These are phyloP conservation scores for Drosophila anomalata DNA, from an alignment of 2,888 invertebrate species.

Conservation along the genomic window DNA sequence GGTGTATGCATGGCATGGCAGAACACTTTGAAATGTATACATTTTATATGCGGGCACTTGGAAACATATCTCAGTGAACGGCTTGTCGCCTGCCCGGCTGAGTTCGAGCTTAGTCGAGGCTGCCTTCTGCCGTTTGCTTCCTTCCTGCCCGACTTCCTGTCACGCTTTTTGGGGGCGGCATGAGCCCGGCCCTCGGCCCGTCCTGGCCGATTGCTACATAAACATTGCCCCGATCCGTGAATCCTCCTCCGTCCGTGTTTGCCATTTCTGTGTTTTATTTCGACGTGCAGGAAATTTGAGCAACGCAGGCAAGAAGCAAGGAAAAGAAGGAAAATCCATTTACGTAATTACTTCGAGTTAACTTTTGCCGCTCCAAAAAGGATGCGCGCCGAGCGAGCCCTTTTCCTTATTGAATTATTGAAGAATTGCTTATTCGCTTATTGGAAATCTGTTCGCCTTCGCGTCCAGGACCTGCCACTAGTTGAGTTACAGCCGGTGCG, in stretches of 20 bases:
- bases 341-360: slow-evolving; percentile 78
- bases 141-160: slow-evolving; percentile 76
- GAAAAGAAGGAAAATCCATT: slow-evolving; percentile 67
- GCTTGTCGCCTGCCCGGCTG: slow-evolving; percentile 41
- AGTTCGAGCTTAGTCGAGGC: slow-evolving; percentile 42
- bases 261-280: slow-evolving; percentile 41
- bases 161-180: slow-evolving; percentile 56
- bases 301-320: slow-evolving; percentile 44
- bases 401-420: slow-evolving; percentile 70
- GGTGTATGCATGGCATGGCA: background rate
- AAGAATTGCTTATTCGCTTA: slow-evolving; percentile 67
- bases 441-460: slow-evolving; percentile 63
- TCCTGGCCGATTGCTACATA: slow-evolving; percentile 60
- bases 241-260: slow-evolving; percentile 21
- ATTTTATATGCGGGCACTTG: slow-evolving; percentile 26
- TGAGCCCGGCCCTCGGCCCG: background rate
- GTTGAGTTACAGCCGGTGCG: slow-evolving; percentile 30
- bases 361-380: slow-evolving; percentile 57
- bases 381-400: slow-evolving; percentile 36
- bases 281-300: slow-evolving; percentile 78
- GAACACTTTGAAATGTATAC: background rate
- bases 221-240: slow-evolving; percentile 55
- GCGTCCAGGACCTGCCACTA: slow-evolving; percentile 9
- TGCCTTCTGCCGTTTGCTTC: slow-evolving; percentile 57
- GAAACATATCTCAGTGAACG: slow-evolving; percentile 43